Evolutionary conservation across 1,140 invertebrate species (phyloP).

Genomic region (Elymnias hypermnestra): DNA sequence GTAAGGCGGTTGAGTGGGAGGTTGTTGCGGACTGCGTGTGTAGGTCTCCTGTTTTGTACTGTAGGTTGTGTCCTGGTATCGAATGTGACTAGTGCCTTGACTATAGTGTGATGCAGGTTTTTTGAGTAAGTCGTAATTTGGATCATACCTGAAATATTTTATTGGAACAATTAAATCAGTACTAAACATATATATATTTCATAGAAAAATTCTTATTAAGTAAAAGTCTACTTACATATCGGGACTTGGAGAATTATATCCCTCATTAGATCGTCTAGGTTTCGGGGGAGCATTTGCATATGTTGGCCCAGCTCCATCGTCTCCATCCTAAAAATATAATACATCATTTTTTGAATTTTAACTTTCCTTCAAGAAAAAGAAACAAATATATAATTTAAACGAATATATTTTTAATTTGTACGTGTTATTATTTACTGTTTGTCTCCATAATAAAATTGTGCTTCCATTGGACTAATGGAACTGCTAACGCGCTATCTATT

Average conservation of each 20-base stretch:
- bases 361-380: not conserved
- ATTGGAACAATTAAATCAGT: too few species aligned
- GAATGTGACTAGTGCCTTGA: constrained; percentile 55
- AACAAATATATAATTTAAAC: too few species aligned
- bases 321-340: constrained; percentile 47
- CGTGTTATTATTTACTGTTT: too few species aligned
- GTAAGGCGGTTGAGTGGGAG: constrained; percentile 42
- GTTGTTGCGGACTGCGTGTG: constrained; percentile 52
- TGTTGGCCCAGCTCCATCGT: constrained; percentile 77
- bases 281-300: constrained; percentile 94
- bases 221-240: constrained; percentile 41
- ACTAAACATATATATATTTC: too few species aligned
- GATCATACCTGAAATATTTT: constrained; percentile 69
- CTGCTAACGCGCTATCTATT: too few species aligned
- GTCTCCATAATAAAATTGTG: too few species aligned
- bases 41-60: constrained; percentile 55
- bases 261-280: constrained; percentile 84
- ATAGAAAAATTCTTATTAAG: too few species aligned
- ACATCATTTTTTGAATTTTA: not conserved
- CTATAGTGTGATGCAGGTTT: constrained; percentile 69
- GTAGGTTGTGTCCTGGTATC: constrained; percentile 55
- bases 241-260: constrained; percentile 83
- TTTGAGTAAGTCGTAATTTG: constrained; percentile 73
- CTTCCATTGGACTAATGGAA: too few species aligned
- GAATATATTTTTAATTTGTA: too few species aligned